These are phyloP conservation scores for Holacanthella duospinosa DNA, from an alignment of 2,888 invertebrate genomes.

Conservation along the genomic window DNA sequence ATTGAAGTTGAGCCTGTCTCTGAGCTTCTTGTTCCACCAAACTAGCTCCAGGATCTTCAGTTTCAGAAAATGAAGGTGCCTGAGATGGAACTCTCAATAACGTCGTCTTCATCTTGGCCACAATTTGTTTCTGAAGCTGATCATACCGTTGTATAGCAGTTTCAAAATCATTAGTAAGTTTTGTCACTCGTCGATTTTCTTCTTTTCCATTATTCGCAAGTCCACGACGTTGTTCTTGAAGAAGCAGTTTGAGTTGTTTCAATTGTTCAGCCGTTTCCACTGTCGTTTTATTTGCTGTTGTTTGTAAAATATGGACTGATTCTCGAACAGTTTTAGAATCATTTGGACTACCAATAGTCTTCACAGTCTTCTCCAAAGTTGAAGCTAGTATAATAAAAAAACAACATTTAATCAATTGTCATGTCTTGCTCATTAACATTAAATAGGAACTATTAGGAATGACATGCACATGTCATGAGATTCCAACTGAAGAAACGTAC, in stretches of 20 bases:
- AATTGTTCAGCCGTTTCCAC: conserved; percentile 62
- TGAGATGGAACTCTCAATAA: conserved; percentile 17
- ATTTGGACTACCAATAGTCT: conserved; percentile 61
- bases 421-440: background rate
- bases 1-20: conserved; percentile 37
- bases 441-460: no score
- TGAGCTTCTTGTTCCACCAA: conserved; percentile 40
- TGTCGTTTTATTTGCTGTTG: conserved; percentile 62
- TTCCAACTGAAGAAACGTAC: conserved; percentile 46
- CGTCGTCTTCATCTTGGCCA: conserved; percentile 33
- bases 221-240: conserved; percentile 63
- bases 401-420: background rate
- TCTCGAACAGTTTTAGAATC: conserved; percentile 59
- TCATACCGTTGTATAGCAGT: conserved; percentile 68
- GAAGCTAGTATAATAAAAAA: conserved; percentile 20
- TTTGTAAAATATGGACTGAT: conserved; percentile 55
- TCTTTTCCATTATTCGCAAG: conserved; percentile 20
- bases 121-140: conserved; percentile 62
- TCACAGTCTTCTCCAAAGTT: conserved; percentile 58
- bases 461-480: background rate
- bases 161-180: conserved; percentile 69
- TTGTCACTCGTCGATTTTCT: conserved; percentile 66
- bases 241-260: conserved; percentile 57
- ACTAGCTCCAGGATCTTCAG: conserved; percentile 40
- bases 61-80: conserved; percentile 13